Conservation (phyloP, 2,113 vertebrate species). For the Phodopus roborovskii region DNA sequence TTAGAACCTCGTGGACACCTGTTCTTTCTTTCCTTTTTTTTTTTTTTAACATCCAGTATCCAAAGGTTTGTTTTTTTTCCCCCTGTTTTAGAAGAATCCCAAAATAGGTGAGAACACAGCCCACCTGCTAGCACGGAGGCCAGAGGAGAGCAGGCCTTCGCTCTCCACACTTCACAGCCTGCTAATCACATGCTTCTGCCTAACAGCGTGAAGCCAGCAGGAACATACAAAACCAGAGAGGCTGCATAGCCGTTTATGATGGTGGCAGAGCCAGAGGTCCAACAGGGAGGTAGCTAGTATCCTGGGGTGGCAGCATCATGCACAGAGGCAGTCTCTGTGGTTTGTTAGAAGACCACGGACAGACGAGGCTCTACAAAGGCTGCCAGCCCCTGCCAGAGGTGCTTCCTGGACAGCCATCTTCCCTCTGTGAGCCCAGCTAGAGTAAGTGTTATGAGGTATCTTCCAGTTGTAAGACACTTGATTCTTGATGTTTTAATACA, state of each 20-base stretch:
- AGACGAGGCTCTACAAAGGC: no score
- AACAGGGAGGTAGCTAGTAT: neutral
- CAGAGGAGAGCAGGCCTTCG: rapidly evolving
- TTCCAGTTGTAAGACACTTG: neutral
- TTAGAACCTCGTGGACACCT: slow-evolving; percentile 3
- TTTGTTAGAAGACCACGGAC: neutral
- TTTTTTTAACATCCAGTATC: neutral
- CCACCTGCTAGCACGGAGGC: rapidly evolving
- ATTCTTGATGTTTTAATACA: neutral
- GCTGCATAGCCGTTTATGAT: rapidly evolving
- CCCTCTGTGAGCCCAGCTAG: neutral
- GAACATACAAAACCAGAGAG: neutral
- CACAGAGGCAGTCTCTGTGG: neutral
- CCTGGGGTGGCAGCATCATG: neutral
- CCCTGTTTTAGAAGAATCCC: slow-evolving; percentile 49
- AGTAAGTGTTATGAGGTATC: neutral
- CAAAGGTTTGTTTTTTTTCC: slow-evolving; percentile 2
- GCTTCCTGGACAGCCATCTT: neutral
- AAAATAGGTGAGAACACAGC: neutral
- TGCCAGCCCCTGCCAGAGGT: neutral
- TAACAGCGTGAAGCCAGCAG: neutral
- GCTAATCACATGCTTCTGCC: neutral
- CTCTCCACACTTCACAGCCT: neutral
- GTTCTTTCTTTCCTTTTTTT: neutral
- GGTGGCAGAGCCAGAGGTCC: neutral